Evolutionary conservation across 2,888 invertebrate genomes (phyloP), one percentile per base, ranked within the genome.

Genomic region (Lithosia quadra): DNA sequence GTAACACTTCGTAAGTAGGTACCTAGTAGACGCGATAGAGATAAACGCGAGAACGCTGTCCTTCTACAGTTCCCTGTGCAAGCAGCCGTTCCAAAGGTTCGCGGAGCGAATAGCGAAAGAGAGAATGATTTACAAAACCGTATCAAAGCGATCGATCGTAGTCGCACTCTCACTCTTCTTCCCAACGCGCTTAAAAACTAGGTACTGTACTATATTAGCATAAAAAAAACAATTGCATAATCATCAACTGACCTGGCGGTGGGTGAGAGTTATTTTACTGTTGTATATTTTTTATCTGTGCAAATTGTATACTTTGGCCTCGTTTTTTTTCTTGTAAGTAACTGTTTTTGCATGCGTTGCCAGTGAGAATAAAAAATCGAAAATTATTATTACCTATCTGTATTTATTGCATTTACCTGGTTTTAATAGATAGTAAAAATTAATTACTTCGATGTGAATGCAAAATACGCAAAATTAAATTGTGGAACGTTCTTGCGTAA

Each of bases 231-330:
- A 49, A 60, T 39, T 60, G 60, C 60, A 60, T 60, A 60, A 60
- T 15, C 60, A 24, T 60, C 15, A 10, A 9, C 24, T 39, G 22
- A 3, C 24, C 36, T 22, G 24, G n/a, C 49, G 18, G 49, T 60
- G 39, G 60, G 39, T 60, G 60, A 60, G 39, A 60, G 60, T 60
- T 39, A 36, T 22, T 60, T 39, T 60, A 39, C 60, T 22, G 60
- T 59, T 60, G 59, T 60, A 39, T 60, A 60, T 60, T 39, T 39
- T 39, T 60, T 24, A 39, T 39, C 39, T 60, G 60, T 60, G 60
- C 60, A 60, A 60, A 60, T 60, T 60, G 22, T 22, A 36, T 60
- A 60, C 36, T 39, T 24, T 39, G 39, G 13, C 60, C 60, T 39
- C 24, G 10, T 60, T 60, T 60, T 59, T 39, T 18, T 49, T 49